Conservation (phyloP, 2,113 vertebrate genomes). For the Sebastes schlegelii region DNA sequence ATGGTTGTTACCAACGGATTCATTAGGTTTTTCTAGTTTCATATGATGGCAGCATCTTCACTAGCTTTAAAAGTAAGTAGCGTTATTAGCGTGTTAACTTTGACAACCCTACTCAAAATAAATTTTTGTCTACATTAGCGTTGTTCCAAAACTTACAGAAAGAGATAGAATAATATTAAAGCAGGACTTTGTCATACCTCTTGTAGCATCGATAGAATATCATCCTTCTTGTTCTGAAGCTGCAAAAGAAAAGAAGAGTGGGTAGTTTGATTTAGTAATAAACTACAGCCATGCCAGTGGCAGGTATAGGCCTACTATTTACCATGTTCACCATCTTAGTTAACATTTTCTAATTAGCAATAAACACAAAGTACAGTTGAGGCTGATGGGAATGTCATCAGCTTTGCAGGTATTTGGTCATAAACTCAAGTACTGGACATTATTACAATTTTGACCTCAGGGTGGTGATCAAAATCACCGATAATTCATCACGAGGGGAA, state of each 20-base stretch:
- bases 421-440: no score
- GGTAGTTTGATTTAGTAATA: not conserved
- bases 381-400: not conserved
- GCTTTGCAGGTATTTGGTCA: no score
- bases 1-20: no score
- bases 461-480: no score
- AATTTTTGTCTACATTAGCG: not conserved
- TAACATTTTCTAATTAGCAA: not conserved
- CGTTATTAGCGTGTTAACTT: no score
- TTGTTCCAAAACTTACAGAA: not conserved
- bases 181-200: conserved; percentile 73
- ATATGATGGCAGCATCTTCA: no score
- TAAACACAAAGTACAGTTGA: not conserved
- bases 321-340: not conserved
- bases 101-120: not conserved
- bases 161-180: not conserved
- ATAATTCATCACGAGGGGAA: no score
- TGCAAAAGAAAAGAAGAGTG: conserved; percentile 50
- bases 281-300: no score
- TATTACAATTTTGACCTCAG: no score
- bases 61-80: no score
- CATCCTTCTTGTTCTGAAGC: conserved; percentile 85
- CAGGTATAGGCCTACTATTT: not conserved
- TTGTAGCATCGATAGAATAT: conserved; percentile 80
- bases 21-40: no score